Conservation (phyloP, 2,113 vertebrate species). For the Gavialis gangeticus region DNA sequence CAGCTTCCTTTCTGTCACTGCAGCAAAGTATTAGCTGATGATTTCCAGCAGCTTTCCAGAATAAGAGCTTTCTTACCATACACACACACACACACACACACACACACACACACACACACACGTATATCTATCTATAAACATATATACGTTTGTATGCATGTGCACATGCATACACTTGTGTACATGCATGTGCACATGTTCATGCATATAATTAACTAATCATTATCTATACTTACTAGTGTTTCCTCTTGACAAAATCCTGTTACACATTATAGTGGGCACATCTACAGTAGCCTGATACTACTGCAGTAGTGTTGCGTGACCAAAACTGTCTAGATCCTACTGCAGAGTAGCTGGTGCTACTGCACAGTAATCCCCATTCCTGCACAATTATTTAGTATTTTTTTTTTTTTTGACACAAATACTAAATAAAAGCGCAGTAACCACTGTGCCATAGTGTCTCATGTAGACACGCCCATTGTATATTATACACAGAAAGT, state of each 20-base stretch:
- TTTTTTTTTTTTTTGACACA: too few relatives aligned
- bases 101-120: not conserved
- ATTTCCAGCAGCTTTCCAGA: slow-evolving; percentile 16
- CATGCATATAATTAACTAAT: not conserved
- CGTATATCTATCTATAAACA: not conserved
- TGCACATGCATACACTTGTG: not conserved
- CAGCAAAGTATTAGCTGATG: slow-evolving; percentile 17
- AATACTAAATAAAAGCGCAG: too few relatives aligned
- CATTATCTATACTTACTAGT: not conserved
- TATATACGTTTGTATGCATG: not conserved
- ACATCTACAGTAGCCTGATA: too few relatives aligned
- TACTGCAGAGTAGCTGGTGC: too few relatives aligned
- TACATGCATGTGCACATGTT: not conserved
- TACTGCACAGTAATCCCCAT: too few relatives aligned
- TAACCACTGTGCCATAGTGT: too few relatives aligned
- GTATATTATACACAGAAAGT: not conserved
- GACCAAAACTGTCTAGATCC: too few relatives aligned
- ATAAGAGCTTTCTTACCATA: not conserved
- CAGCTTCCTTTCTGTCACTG: slow-evolving; percentile 12
- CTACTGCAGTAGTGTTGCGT: too few relatives aligned
- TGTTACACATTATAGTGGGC: not conserved
- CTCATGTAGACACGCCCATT: too few relatives aligned
- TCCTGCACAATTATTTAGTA: too few relatives aligned
- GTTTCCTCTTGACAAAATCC: not conserved
- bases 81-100: too few relatives aligned